Evolutionary conservation across 2,113 vertebrate genomes (phyloP), one percentile per base, ranked within the genome.

Genomic region (Bettongia penicillata): DNA sequence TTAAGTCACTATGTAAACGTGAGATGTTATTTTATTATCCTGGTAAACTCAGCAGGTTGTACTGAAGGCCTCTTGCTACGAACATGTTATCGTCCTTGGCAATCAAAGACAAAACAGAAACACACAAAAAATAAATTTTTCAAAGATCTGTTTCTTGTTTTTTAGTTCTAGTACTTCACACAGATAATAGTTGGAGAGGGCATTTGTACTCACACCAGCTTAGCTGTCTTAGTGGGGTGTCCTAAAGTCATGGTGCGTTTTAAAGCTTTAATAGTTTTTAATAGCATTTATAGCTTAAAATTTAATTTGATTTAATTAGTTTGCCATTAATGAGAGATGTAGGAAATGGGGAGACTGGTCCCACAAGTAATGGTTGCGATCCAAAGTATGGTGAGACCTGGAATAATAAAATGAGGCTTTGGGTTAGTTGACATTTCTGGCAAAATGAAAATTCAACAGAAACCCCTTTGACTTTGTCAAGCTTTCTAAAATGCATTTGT

Each of bases 381-480:
- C 37, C 43, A 90, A 92, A 50, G 37, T 37, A 91, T n/a, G 37
- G 22, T 91, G 26, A 93, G 77, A 19, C 11, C 28, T 68, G 25
- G n/a, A 77, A 91, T 89, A n/a, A 93, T 1, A 89, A 43, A 90
- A 14, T 90, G 68, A 16, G 51, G 7, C 43, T 91, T n/a, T 57
- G 22, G 68, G 61, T 93, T 90, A 28, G 47, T 22, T 91, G 84
- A 53, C 26, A n/a, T 95, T 95, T 94, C 84, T 91, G 8, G 93
- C 93, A 92, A 91, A 93, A 51, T 28, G 68, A 92, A 25, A 91
- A 55, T 31, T 53, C 90, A 90, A 49, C 24, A 91, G 51, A 95
- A 93, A 84, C 47, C 16, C 51, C 8, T n/a, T 37, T 93, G 93
- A 57, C 53, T 93, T 95, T 92, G 49, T 50, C 90, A 94, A 91